Conservation (phyloP, 2,797 vertebrate genomes). For the Hypotaenidia philippensis region DNA sequence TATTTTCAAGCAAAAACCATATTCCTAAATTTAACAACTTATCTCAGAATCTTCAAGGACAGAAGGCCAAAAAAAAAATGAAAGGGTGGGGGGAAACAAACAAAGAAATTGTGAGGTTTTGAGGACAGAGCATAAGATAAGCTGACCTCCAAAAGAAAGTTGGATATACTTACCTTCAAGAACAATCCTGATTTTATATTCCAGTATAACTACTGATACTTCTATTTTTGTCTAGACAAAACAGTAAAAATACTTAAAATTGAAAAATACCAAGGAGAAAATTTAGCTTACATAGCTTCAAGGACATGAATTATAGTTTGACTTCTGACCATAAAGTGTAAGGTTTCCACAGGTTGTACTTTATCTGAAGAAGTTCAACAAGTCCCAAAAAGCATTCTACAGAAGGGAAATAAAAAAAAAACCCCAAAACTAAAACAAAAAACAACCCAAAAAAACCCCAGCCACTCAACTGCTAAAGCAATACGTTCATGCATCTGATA, state of each 20-base stretch:
- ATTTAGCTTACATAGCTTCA: not conserved
- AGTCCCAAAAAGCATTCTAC: not conserved
- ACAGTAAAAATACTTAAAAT: not conserved
- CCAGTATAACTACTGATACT: not conserved
- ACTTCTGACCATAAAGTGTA: not conserved
- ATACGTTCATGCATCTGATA: not conserved
- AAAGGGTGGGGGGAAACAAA: not conserved
- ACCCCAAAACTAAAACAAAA: not conserved
- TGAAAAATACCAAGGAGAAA: not conserved
- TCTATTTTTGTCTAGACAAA: not conserved
- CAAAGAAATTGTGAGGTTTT: not conserved
- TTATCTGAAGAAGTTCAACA: not conserved
- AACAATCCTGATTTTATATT: not conserved
- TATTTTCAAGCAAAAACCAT: not conserved
- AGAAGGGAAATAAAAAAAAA: not conserved
- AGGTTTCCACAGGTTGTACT: not conserved
- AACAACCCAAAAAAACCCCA: not conserved
- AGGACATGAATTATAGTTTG: not conserved
- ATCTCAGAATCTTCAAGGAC: not conserved
- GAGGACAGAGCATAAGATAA: not conserved
- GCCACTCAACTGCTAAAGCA: not conserved
- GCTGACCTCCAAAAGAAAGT: not conserved
- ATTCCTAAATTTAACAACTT: not conserved
- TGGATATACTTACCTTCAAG: not conserved
- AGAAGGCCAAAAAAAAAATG: not conserved